Evolutionary conservation across 2,113 vertebrate species (phyloP).

Genomic region (Microcebus griseorufus): DNA sequence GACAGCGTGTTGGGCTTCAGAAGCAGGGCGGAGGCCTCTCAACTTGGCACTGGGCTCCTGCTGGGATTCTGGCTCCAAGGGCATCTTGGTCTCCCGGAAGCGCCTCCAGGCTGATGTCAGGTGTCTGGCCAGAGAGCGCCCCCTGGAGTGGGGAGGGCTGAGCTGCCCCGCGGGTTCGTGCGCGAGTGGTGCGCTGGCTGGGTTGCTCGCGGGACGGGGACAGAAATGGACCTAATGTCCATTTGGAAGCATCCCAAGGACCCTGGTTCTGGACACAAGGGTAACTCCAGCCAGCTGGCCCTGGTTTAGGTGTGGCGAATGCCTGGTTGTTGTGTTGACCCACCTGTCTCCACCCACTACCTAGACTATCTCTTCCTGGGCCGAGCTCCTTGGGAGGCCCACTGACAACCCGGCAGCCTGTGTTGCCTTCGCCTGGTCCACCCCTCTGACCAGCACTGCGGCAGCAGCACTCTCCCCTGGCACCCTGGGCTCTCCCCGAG

Average conservation of each 20-base stretch:
- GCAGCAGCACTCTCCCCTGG: neutral
- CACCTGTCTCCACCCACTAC: neutral
- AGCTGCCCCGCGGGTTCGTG: neutral
- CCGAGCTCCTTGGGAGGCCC: neutral
- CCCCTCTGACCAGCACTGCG: fast-evolving
- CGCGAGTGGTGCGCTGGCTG: no score
- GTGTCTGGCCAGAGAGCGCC: conserved; percentile 23
- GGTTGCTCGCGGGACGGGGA: no score
- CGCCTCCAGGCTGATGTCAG: neutral
- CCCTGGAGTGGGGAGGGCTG: conserved; percentile 45
- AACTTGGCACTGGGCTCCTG: neutral
- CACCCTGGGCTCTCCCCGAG: neutral
- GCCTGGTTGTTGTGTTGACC: neutral
- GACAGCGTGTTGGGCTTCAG: neutral
- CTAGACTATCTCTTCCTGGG: neutral
- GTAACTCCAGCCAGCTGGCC: no score
- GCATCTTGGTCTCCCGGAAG: neutral
- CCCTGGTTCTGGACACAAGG: neutral
- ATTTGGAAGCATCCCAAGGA: neutral
- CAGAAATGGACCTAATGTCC: neutral
- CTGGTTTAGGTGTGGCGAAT: neutral
- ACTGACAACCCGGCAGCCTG: neutral
- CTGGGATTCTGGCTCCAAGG: neutral
- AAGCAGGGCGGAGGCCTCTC: neutral
- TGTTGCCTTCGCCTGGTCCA: no score